Base-by-base conservation (phyloP, 2,113 vertebrate genomes). In the Apodemus speciosus region DNA sequence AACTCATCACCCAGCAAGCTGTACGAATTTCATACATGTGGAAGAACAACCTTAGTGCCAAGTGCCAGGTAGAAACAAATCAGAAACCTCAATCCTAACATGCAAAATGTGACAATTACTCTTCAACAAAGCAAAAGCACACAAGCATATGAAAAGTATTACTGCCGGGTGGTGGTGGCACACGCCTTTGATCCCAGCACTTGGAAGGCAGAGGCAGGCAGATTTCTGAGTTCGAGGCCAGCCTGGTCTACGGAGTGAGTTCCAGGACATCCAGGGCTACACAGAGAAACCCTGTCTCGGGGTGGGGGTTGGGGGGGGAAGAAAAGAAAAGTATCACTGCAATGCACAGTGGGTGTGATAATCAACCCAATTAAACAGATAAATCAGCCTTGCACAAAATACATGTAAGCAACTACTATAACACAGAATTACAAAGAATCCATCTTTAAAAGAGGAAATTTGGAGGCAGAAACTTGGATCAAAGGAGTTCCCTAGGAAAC, bases 61-160 rank as follows among this genome's bases (percentile, higher is more conserved):
- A 90, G 87, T 72, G 35, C 25, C 64, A 80, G 27, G 71, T 71
- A 88, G 60, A 94, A 90, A 88, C 10, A 49, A 94, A 94, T 86
- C 35, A 94, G 87, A 96, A 92, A 91, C 38, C 18, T 83, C 30
- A 73, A 68, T 68, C 30, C n/a, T 89, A 91, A 84, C 79, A 88
- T 32, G 6, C 25, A 71, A 87, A 40, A 40, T 21, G 14, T 58
- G 49, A 40, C 56, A 76, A n/a, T 80, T 56, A 81, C 21, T 95
- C 93, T 93, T 92, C 43, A 94, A 51, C 76, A 85, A 94, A 89
- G 60, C 64, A 94, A 91, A 94, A 93, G 68, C 27, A 96, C 6
- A 46, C 13, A 6, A 6, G 21, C 30, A 73, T 88, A 81, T n/a
- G 51, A 84, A 93, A 94, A 90, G 25, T 60, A 92, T 32, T 56